A percentile compares a stretch with the other conserved stretches of the same genome.
These are phyloP conservation scores for Eulacestoma nigropectus DNA, from an alignment of 2,113 vertebrate genomes.

Conservation along the genomic window DNA sequence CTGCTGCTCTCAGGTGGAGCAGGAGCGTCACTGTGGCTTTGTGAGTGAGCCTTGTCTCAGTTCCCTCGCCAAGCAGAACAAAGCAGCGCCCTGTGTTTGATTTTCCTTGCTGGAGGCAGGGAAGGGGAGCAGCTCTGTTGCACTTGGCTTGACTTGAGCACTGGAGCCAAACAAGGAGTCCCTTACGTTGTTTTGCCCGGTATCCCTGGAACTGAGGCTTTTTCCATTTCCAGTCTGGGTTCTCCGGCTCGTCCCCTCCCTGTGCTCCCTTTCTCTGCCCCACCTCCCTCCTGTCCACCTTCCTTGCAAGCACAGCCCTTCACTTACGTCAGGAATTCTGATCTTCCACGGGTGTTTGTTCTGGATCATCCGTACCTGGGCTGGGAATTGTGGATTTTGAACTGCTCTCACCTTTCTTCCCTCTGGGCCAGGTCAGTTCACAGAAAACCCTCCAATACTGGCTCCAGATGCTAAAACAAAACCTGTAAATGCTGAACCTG, in stretches of 20 bases:
- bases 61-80: not conserved
- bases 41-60: not conserved
- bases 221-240: not conserved
- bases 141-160: not conserved
- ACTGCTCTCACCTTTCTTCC: not conserved
- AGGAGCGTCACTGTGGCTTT: not conserved
- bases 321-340: not conserved
- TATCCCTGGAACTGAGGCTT: not conserved
- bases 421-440: not conserved
- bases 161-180: not conserved
- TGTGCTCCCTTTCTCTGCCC: not conserved
- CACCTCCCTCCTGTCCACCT: not conserved
- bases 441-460: not conserved
- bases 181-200: not conserved
- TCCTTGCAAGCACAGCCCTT: not conserved
- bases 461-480: not conserved
- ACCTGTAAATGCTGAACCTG: not conserved
- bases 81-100: not conserved
- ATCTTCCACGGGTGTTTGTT: not conserved
- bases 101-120: not conserved
- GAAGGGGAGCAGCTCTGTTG: not conserved
- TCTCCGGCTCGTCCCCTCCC: accelerated
- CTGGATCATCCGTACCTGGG: not conserved
- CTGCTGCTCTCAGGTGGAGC: not conserved
- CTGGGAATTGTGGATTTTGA: not conserved